Percentiles rank a stretch among this genome's conserved stretches.
Conservation (phyloP, 2,797 vertebrate genomes). For the Falco concolor region DNA sequence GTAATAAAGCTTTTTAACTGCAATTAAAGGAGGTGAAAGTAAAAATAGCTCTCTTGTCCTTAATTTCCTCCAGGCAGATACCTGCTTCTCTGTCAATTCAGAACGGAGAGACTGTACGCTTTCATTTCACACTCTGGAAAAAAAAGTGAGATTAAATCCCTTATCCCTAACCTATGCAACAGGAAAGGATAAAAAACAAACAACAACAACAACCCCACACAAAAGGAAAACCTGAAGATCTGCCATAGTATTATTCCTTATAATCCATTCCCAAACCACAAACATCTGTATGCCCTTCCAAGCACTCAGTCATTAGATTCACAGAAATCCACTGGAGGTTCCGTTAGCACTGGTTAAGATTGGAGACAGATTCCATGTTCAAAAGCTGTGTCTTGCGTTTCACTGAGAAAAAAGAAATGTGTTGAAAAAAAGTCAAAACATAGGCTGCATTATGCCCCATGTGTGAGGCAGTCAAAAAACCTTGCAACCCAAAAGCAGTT, state of each 20-base stretch:
- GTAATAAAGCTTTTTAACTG: not conserved
- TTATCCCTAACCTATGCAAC: not conserved
- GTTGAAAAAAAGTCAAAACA: not conserved
- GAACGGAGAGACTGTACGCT: not conserved
- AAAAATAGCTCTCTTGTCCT: not conserved
- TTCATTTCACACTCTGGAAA: not conserved
- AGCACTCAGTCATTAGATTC: not conserved
- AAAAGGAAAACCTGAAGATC: not conserved
- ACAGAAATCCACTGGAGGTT: not conserved
- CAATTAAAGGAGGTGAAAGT: not conserved
- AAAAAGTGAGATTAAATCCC: not conserved
- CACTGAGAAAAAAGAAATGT: not conserved
- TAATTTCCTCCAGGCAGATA: not conserved
- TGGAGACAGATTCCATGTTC: not conserved
- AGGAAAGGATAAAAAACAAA: not conserved
- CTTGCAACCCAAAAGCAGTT: not conserved
- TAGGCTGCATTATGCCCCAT: not conserved
- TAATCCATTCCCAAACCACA: not conserved
- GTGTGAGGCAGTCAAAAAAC: not conserved
- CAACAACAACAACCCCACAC: not conserved
- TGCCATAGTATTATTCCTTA: not conserved
- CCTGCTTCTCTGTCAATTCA: not conserved
- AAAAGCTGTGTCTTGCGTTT: not conserved
- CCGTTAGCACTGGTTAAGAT: not conserved
- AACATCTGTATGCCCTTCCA: not conserved